Percentiles rank a stretch among this genome's conserved stretches.
Conservation (phyloP, 2,113 vertebrate species). For the Egretta garzetta region DNA sequence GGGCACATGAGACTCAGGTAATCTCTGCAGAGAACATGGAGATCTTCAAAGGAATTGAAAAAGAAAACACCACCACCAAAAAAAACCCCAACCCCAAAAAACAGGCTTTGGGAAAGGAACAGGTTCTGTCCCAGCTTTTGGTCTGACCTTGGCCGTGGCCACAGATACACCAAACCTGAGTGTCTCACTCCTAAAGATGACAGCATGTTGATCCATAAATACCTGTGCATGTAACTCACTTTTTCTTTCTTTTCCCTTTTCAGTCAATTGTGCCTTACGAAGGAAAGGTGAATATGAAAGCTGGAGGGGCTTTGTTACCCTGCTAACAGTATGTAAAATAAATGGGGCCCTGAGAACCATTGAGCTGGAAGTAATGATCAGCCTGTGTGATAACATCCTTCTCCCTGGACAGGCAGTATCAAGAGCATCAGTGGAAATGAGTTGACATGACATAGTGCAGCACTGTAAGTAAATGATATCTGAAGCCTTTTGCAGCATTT, state of each 20-base stretch:
- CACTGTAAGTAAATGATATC: not conserved
- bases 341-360: not conserved
- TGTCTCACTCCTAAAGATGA: not conserved
- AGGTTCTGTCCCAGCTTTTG: not conserved
- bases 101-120: not conserved
- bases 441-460: fast-evolving
- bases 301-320: not conserved
- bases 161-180: not conserved
- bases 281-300: not conserved
- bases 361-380: not conserved
- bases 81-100: not conserved
- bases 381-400: not conserved
- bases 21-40: not conserved
- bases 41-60: not conserved
- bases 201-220: not conserved
- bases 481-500: not conserved
- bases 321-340: not conserved
- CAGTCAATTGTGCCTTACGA: fast-evolving
- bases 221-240: not conserved
- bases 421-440: not conserved
- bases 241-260: not conserved
- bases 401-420: not conserved
- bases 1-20: not conserved
- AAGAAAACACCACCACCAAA: not conserved
- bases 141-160: not conserved